Evolutionary conservation across 2,888 invertebrate species (phyloP).

Genomic region (Linnaemya vulpina): DNA sequence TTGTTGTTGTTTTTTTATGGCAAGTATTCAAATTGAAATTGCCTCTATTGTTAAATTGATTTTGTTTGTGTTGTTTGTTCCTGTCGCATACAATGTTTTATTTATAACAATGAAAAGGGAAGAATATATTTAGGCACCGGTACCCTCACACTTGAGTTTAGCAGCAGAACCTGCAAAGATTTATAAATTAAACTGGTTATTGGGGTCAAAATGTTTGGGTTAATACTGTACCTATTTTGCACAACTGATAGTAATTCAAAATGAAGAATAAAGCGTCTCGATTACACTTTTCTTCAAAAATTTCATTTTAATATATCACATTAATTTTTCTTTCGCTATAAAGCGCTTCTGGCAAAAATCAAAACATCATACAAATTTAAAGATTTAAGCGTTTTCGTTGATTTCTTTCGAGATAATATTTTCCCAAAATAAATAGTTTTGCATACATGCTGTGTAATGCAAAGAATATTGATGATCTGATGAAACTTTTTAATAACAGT

Average conservation of each 20-base stretch:
- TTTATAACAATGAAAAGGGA: slow-evolving; percentile 1
- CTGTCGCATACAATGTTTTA: slow-evolving; percentile 29
- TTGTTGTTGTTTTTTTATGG: slow-evolving; percentile 47
- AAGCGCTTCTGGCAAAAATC: slow-evolving; percentile 15
- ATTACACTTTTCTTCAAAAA: not conserved
- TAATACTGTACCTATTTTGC: not conserved
- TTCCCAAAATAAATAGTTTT: too few species aligned
- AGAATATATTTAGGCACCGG: slow-evolving; percentile 48
- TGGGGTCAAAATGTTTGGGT: not conserved
- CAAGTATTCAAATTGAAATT: slow-evolving; percentile 70
- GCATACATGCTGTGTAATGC: too few species aligned
- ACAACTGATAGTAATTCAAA: not conserved
- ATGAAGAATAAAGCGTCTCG: not conserved
- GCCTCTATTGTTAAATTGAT: slow-evolving; percentile 68
- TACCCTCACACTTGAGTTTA: slow-evolving; percentile 45
- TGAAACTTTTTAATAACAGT: too few species aligned
- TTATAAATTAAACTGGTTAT: not conserved
- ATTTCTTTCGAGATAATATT: slow-evolving; percentile 44
- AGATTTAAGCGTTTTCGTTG: slow-evolving; percentile 41
- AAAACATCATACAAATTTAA: slow-evolving; percentile 62
- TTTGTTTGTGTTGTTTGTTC: slow-evolving; percentile 40
- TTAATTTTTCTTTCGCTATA: slow-evolving; percentile 4
- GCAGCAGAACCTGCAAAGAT: slow-evolving; percentile 43
- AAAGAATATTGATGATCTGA: too few species aligned
- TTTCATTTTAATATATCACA: not conserved